Evolutionary conservation across 2,113 vertebrate genomes (phyloP).

Genomic region (Corythornis vintsioides): DNA sequence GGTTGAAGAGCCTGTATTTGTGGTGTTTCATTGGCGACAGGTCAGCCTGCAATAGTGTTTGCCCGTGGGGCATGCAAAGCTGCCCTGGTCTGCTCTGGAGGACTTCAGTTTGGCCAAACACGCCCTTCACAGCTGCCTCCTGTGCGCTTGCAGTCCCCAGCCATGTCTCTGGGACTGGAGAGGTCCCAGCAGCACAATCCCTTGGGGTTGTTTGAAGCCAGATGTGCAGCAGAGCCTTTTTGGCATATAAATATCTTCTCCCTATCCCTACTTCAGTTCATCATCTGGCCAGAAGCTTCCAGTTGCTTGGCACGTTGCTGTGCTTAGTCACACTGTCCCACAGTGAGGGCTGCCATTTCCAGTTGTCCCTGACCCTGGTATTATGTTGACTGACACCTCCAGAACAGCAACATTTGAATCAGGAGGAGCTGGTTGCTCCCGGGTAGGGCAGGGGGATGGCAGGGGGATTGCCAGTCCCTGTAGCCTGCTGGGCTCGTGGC

Average conservation of each 20-base stretch:
- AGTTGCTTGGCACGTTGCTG: rapidly evolving
- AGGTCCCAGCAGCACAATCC: not conserved
- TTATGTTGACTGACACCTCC: not conserved
- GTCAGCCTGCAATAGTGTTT: not conserved
- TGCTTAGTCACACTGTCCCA: not conserved
- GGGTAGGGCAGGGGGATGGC: not conserved
- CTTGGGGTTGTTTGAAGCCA: not conserved
- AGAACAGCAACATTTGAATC: not conserved
- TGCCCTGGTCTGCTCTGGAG: not conserved
- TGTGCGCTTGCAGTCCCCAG: not conserved
- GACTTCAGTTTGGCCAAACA: rapidly evolving
- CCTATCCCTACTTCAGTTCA: not conserved
- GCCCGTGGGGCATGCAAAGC: rapidly evolving
- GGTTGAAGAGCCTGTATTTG: not conserved
- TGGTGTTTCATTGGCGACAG: not conserved
- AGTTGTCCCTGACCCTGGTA: not conserved
- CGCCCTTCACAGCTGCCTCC: not conserved
- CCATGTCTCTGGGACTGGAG: not conserved
- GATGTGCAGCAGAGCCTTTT: not conserved
- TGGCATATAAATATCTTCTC: not conserved
- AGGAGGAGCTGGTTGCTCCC: not conserved
- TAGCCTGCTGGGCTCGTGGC: not conserved
- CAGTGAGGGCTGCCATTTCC: not conserved
- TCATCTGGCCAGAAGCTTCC: not conserved
- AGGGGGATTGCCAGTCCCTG: not conserved